phyloP scores from a whole-genome alignment of 2,888 invertebrate species.

The Erynnis tages region DNA sequence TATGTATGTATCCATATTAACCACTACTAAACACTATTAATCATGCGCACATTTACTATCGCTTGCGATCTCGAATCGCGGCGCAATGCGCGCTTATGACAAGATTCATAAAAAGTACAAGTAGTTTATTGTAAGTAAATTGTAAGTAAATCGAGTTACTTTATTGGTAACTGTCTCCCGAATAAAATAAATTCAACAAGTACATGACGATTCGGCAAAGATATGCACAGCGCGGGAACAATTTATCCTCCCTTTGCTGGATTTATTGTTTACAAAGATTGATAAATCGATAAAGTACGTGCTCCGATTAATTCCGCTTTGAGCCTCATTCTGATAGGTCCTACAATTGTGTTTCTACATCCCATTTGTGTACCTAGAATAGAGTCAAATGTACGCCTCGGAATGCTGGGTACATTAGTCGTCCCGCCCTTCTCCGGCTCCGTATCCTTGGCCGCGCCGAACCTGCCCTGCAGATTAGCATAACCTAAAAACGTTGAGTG shows the following conservation, averaged over 20 bases:
- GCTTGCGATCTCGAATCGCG: too few relatives aligned
- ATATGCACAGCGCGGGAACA: neutral
- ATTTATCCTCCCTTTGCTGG: conserved; percentile 15
- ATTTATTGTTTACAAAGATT: conserved; percentile 23
- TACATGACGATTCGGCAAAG: neutral
- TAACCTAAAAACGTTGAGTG: conserved; percentile 31
- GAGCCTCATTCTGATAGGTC: conserved; percentile 23
- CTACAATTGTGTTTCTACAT: conserved; percentile 21
- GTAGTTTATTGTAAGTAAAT: too few relatives aligned
- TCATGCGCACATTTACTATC: too few relatives aligned
- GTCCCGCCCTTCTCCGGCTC: conserved; percentile 35
- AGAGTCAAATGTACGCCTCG: conserved; percentile 24
- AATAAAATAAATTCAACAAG: too few relatives aligned
- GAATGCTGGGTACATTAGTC: conserved; percentile 10
- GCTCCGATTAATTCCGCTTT: conserved; percentile 19
- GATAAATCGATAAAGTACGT: conserved; percentile 27
- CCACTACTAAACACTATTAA: too few relatives aligned
- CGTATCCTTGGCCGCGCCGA: conserved; percentile 40
- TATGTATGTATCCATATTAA: too few relatives aligned
- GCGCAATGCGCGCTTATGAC: too few relatives aligned
- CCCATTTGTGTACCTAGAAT: conserved; percentile 26
- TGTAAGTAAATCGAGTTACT: too few relatives aligned
- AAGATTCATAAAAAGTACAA: too few relatives aligned
- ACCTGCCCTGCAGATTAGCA: conserved; percentile 36
- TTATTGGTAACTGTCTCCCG: too few relatives aligned